These are phyloP conservation scores for Drosophila pandora DNA, from an alignment of 1,140 invertebrate species.

Conservation along the genomic window DNA sequence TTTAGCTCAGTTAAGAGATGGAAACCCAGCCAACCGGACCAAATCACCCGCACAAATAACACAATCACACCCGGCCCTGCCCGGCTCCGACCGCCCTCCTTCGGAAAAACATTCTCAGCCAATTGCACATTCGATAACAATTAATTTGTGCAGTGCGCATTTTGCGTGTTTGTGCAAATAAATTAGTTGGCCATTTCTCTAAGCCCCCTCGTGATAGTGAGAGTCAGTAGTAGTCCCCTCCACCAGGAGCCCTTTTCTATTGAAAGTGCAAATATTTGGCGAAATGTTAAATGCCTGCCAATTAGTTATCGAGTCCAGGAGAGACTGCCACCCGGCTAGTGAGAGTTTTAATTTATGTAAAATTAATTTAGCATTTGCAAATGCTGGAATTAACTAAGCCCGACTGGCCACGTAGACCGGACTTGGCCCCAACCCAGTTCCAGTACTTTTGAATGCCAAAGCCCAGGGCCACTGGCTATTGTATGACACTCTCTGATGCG, in stretches of 20 bases:
- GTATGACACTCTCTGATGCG: constrained; percentile 32
- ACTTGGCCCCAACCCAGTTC: constrained; percentile 52
- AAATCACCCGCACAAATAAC: constrained; percentile 23
- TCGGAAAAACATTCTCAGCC: constrained; percentile 38
- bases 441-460: constrained; percentile 30
- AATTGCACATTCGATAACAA: constrained; percentile 72
- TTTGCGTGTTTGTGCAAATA: constrained; percentile 75
- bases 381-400: constrained; percentile 59
- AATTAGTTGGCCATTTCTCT: constrained; percentile 58
- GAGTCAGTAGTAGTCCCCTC: neutral
- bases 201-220: neutral
- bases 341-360: constrained; percentile 74
- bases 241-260: constrained; percentile 16
- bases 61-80: constrained; percentile 1
- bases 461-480: constrained; percentile 12
- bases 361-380: constrained; percentile 76
- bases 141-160: constrained; percentile 69
- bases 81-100: neutral
- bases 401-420: constrained; percentile 27
- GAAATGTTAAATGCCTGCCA: constrained; percentile 71
- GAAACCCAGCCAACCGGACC: constrained; percentile 25
- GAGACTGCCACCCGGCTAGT: neutral
- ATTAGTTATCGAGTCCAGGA: constrained; percentile 60
- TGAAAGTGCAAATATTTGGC: constrained; percentile 67
- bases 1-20: constrained; percentile 47